A percentile compares a stretch with the other conserved stretches of the same genome.
Evolutionary conservation across 2,797 vertebrate genomes (phyloP).

Genomic region (Sylvilagus floridanus): DNA sequence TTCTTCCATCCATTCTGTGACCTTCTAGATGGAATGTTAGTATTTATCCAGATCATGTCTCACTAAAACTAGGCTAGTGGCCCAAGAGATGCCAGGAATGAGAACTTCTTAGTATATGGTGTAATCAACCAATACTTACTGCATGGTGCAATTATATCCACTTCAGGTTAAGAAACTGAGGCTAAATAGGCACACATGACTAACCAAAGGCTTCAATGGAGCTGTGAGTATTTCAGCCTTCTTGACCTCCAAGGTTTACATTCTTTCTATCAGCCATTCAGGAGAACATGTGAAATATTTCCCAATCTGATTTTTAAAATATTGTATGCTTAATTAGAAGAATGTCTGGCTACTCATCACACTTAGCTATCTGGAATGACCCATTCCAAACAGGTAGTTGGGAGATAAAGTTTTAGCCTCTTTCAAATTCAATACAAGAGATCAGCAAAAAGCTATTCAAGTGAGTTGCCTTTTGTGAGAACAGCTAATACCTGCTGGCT

Average conservation of each 20-base stretch:
- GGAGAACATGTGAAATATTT: background rate
- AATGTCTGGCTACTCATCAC: constrained; percentile 39
- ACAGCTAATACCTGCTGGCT: constrained; percentile 6
- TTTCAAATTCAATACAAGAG: constrained; percentile 20
- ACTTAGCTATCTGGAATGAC: background rate
- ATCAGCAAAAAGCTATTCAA: constrained; percentile 47
- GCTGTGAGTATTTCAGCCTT: background rate
- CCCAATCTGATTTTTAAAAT: background rate
- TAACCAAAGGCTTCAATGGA: background rate
- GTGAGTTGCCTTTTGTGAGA: constrained; percentile 35
- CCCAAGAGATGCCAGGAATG: background rate
- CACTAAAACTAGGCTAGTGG: background rate
- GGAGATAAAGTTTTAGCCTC: constrained; percentile 31
- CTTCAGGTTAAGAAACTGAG: constrained; percentile 20
- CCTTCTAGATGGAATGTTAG: background rate
- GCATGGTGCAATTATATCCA: background rate
- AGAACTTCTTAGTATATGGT: background rate
- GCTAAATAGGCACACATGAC: background rate
- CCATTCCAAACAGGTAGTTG: background rate
- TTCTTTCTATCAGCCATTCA: background rate
- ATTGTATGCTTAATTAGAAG: constrained; percentile 16
- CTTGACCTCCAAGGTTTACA: background rate
- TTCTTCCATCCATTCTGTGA: background rate
- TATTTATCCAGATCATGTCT: background rate
- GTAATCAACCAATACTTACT: background rate